These are phyloP conservation scores for Drosophila melanosoma DNA, from an alignment of 2,888 invertebrate genomes.

Conservation along the genomic window DNA sequence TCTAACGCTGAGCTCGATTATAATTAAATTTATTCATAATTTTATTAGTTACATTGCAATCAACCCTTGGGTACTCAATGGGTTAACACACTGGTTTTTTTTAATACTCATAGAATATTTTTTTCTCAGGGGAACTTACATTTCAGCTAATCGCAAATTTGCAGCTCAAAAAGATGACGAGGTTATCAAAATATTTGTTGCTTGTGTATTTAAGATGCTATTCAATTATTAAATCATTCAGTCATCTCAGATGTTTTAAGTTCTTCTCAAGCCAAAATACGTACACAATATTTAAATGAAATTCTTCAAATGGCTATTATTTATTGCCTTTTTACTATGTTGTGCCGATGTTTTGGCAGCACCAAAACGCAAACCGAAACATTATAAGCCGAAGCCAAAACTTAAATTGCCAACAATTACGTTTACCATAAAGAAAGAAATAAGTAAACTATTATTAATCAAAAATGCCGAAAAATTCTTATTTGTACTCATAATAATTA, in stretches of 20 bases:
- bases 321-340: slow-evolving; percentile 33
- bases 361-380: slow-evolving; percentile 44
- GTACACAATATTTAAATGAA: slow-evolving; percentile 47
- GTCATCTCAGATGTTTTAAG: slow-evolving; percentile 9
- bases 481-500: neutral
- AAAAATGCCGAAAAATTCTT: neutral
- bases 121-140: slow-evolving; percentile 27
- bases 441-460: slow-evolving; percentile 36
- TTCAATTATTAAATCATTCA: slow-evolving; percentile 6
- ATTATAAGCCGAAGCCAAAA: slow-evolving; percentile 19
- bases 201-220: slow-evolving; percentile 32
- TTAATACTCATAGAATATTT: neutral
- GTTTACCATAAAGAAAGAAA: slow-evolving; percentile 26
- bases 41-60: slow-evolving; percentile 42
- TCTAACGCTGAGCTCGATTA: slow-evolving; percentile 68
- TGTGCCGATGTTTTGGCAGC: slow-evolving; percentile 39
- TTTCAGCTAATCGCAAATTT: slow-evolving; percentile 11
- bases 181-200: slow-evolving; percentile 20
- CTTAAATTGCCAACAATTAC: slow-evolving; percentile 55
- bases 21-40: slow-evolving; percentile 78
- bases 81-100: slow-evolving; percentile 40
- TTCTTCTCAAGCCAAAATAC: neutral
- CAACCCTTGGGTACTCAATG: slow-evolving; percentile 46
- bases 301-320: slow-evolving; percentile 55
- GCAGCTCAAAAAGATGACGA: slow-evolving; percentile 41